phyloP scores from a whole-genome alignment of 2,797 vertebrate genomes.

The Sparus aurata region DNA sequence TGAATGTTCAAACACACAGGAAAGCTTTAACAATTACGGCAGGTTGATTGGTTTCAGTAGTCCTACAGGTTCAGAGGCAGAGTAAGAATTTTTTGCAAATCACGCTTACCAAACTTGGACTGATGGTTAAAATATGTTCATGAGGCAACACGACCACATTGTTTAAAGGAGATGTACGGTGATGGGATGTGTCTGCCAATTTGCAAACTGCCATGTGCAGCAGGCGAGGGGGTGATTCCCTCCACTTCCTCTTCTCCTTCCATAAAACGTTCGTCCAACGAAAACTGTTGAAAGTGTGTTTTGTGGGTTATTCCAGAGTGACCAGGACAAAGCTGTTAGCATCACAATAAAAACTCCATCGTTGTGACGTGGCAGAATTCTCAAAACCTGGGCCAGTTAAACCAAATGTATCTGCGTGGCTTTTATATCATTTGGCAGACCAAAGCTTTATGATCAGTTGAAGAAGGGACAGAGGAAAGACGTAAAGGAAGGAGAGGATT shows the following conservation, averaged over 20 bases:
- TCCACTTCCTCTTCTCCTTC: too few relatives aligned
- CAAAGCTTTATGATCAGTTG: not conserved
- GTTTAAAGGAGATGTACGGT: too few relatives aligned
- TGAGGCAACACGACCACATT: too few relatives aligned
- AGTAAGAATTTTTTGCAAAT: not conserved
- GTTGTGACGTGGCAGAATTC: too few relatives aligned
- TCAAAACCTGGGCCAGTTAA: not conserved
- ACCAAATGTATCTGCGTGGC: not conserved
- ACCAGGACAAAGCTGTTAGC: not conserved
- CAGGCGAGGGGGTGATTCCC: too few relatives aligned
- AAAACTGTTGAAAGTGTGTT: too few relatives aligned
- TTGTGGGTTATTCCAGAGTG: not conserved
- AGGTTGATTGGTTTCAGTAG: not conserved
- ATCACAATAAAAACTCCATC: too few relatives aligned
- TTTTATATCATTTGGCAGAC: not conserved
- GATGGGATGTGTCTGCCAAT: not conserved
- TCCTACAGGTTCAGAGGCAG: not conserved
- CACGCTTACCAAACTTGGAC: not conserved
- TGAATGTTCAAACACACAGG: not conserved
- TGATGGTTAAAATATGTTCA: not conserved
- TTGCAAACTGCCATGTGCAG: not conserved
- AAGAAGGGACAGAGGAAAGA: not conserved
- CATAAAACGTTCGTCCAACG: not conserved
- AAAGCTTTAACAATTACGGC: not conserved
- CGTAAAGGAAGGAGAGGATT: too few relatives aligned